Conservation (phyloP, 2,888 invertebrate species). For the Tryphoninae sp. region DNA sequence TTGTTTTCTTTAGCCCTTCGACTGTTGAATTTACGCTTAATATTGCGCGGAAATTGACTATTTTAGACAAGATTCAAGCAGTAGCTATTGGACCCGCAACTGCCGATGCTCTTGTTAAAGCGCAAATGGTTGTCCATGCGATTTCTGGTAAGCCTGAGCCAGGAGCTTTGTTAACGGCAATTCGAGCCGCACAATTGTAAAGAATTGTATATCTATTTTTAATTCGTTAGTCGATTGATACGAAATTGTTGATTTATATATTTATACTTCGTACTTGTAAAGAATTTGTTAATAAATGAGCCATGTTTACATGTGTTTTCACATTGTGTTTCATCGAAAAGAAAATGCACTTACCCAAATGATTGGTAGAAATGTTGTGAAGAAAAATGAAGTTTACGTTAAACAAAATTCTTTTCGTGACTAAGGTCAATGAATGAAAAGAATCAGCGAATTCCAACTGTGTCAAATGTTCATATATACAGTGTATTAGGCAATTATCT, state of each 20-base stretch:
- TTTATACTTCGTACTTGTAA: not conserved
- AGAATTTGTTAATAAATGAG: not conserved
- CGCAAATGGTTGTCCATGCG: slow-evolving; percentile 70
- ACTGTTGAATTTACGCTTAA: slow-evolving; percentile 72
- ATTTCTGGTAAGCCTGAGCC: slow-evolving; percentile 77
- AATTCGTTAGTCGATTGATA: not conserved
- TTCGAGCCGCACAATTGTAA: slow-evolving; percentile 58
- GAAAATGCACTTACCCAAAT: no score
- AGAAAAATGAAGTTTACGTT: not conserved
- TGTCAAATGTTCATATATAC: no score
- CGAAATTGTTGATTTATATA: not conserved
- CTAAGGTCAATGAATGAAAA: not conserved
- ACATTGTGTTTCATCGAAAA: no score
- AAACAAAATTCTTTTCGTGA: not conserved
- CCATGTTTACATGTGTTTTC: not conserved
- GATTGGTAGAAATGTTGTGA: no score
- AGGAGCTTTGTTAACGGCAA: slow-evolving; percentile 70
- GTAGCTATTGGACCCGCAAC: slow-evolving; percentile 79
- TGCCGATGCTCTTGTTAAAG: slow-evolving; percentile 71
- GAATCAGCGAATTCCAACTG: no score
- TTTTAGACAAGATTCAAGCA: slow-evolving; percentile 68
- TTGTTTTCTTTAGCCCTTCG: slow-evolving; percentile 79
- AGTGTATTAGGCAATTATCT: no score
- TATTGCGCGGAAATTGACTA: slow-evolving; percentile 62
- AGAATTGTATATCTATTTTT: not conserved